These are phyloP conservation scores for Caenorhabditis wallacei DNA, from an alignment of 2,888 invertebrate genomes.

Conservation along the genomic window DNA sequence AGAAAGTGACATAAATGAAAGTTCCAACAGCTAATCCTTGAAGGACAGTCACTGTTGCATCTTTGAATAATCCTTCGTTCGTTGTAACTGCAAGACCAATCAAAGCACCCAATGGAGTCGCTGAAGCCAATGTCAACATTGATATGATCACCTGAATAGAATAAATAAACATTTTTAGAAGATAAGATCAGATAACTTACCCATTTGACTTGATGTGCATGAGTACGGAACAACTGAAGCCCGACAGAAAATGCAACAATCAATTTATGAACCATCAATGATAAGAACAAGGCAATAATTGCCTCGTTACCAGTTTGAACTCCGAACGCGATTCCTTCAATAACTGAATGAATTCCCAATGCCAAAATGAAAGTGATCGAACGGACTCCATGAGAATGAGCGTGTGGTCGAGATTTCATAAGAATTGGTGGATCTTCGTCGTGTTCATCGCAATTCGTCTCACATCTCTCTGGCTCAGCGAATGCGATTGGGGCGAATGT, in stretches of 20 bases:
- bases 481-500: constrained; percentile 75
- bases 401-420: constrained; percentile 82
- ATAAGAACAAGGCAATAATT: constrained; percentile 78
- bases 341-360: constrained; percentile 86
- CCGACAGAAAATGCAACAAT: constrained; percentile 86
- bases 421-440: constrained; percentile 83
- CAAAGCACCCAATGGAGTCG: constrained; percentile 87
- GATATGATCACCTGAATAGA: constrained; percentile 67
- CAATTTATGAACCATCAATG: constrained; percentile 83
- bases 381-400: constrained; percentile 83
- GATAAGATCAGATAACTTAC: constrained; percentile 55
- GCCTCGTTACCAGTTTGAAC: constrained; percentile 69
- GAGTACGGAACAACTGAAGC: constrained; percentile 83
- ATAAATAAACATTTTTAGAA: too few species aligned
- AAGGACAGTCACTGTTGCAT: constrained; percentile 82
- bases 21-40: constrained; percentile 95
- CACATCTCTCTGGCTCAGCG: constrained; percentile 83
- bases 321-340: constrained; percentile 85
- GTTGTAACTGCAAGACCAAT: constrained; percentile 77
- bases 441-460: constrained; percentile 79
- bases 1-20: constrained; percentile 95
- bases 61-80: constrained; percentile 66
- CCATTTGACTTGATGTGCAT: constrained; percentile 81
- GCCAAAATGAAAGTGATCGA: constrained; percentile 86
- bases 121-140: constrained; percentile 85